phyloP scores from a whole-genome alignment of 2,797 vertebrate genomes.

The Chelmon rostratus region DNA sequence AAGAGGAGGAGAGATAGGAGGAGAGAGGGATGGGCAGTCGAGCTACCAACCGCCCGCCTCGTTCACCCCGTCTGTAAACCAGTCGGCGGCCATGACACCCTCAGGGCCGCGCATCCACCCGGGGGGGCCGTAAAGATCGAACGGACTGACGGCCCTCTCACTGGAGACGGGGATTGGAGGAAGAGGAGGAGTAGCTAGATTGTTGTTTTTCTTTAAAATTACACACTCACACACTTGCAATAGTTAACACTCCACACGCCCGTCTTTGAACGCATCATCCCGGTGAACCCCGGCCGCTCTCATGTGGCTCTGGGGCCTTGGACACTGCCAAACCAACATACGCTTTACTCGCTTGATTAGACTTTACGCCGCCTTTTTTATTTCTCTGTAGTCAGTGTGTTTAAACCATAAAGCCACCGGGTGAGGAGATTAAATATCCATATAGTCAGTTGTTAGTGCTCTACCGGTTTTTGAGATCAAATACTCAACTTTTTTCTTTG shows the following conservation, averaged over 20 bases:
- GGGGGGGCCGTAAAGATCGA: conserved; percentile 43
- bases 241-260: conserved; percentile 57
- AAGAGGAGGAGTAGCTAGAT: conserved; percentile 78
- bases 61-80: conserved; percentile 63
- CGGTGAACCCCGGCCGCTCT: conserved; percentile 86
- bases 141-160: conserved; percentile 12
- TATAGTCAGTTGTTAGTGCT: conserved; percentile 68
- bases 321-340: conserved; percentile 85
- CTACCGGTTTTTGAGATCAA: conserved; percentile 60
- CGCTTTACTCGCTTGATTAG: conserved; percentile 64
- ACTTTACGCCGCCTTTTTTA: conserved; percentile 56
- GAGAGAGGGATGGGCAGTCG: conserved; percentile 66
- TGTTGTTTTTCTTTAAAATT: conserved; percentile 85
- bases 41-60: conserved; percentile 80
- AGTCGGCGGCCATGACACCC: conserved; percentile 48
- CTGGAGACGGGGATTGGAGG: conserved; percentile 63
- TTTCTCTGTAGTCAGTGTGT: conserved; percentile 77
- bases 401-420: conserved; percentile 56
- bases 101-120: conserved; percentile 51
- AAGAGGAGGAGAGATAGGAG: conserved; percentile 50
- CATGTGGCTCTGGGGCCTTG: conserved; percentile 84
- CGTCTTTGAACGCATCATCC: conserved; percentile 82
- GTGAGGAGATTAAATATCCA: conserved; percentile 67
- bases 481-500: conserved; percentile 53
- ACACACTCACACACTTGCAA: conserved; percentile 70